These are phyloP conservation scores for Mongoloraphidia duomilia DNA, from an alignment of 2,888 invertebrate genomes.

Conservation along the genomic window DNA sequence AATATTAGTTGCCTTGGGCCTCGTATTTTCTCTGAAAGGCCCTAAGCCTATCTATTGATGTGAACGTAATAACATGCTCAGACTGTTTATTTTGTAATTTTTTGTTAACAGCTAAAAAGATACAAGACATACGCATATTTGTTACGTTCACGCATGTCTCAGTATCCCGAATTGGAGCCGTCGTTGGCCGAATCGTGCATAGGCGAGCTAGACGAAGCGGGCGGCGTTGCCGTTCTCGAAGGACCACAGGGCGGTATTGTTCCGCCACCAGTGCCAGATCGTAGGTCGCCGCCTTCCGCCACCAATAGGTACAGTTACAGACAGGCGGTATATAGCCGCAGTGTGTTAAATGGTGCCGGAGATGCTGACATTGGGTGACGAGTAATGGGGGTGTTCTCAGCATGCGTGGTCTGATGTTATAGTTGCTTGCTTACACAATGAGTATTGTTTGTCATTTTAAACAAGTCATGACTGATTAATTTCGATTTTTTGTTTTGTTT, in stretches of 20 bases:
- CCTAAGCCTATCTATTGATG: too few species aligned
- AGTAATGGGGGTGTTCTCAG: conserved; percentile 69
- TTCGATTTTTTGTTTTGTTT: too few species aligned
- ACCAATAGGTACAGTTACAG: conserved; percentile 57
- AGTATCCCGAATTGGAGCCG: conserved; percentile 37
- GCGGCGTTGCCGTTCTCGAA: conserved; percentile 20
- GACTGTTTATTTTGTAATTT: not conserved
- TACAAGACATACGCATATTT: conserved; percentile 71
- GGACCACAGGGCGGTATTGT: conserved; percentile 24
- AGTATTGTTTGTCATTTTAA: too few species aligned
- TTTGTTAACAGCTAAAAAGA: conserved; percentile 51
- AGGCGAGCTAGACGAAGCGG: conserved; percentile 37
- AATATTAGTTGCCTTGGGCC: too few species aligned
- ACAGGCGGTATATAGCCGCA: conserved; percentile 50
- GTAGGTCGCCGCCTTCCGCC: conserved; percentile 33
- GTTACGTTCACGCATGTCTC: conserved; percentile 51
- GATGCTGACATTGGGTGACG: conserved; percentile 59
- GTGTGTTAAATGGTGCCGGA: conserved; percentile 35
- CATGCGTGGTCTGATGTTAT: conserved; percentile 52
- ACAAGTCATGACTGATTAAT: too few species aligned
- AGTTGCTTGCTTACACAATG: too few species aligned
- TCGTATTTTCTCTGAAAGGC: too few species aligned
- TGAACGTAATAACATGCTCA: too few species aligned
- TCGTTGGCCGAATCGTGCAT: conserved; percentile 41
- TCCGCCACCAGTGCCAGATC: conserved; percentile 43